Evolutionary conservation across 2,113 vertebrate species (phyloP), one percentile per base, ranked within the genome.

Genomic region (Otus sunia): DNA sequence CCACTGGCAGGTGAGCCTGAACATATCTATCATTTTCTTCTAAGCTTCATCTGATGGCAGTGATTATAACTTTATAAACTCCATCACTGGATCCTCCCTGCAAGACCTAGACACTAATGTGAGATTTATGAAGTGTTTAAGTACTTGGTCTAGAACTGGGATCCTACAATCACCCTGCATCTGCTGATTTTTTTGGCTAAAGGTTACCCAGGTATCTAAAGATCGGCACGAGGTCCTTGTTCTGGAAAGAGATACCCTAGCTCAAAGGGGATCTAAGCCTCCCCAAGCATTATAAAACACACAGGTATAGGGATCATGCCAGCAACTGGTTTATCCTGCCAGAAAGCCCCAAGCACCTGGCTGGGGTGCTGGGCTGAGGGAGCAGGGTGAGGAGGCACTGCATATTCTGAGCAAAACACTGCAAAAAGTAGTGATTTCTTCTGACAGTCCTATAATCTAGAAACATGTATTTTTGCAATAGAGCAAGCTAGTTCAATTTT

Each of bases 51-150:
- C 71, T 91, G 78, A 90, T 85, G 86, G 69, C 89, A 82, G 77
- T 34, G 41, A 91, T 91, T 93, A 59, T 80, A 72, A 92, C 86
- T 93, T 79, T 43, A 79, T 78, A 88, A 94, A 60, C 88, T 87
- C 91, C 69, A 74, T 78, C 84, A 49, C 77, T 87, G 78, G 84
- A 39, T 90, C 92, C 92, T 96, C 90, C 94, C 90, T 78, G 62
- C 20, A 71, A 94, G 84, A 87, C 77, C 68, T 15, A 64, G 84
- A 68, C 75, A 81, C 53, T 96, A 92, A 90, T 73, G 71, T 53
- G 93, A 93, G 90, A 96, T 97, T 96, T 90, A 96, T 87, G 87
- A 78, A 92, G 86, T 71, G 63, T 66, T 92, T 92, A 92, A 96
- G 79, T 32, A 63, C 69, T 69, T 2, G 2, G 19, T 80, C 49